Base-by-base conservation (phyloP, 2,113 vertebrate species). In the Lathamus discolor region DNA sequence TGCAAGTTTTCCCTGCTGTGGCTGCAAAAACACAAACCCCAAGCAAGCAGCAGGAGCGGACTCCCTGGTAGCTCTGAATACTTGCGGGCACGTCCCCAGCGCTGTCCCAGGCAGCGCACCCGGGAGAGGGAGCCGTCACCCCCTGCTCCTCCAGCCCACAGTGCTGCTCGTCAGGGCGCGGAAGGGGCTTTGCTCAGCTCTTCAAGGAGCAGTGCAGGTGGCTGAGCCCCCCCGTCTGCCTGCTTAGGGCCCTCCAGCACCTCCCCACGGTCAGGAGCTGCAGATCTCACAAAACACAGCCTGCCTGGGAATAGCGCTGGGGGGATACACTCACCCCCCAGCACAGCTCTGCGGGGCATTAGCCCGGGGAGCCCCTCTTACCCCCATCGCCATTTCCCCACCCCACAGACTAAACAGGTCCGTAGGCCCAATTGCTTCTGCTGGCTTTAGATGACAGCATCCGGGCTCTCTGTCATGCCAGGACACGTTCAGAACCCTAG, bases 111-210 rank as follows among this genome's bases (percentile, higher is more conserved):
- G 57, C 41, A 35, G 51, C 7, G 20, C 44, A 37, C 1, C 0
- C 22, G 37, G 44, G 69, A 29, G 24, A 44, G 35, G 37, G 31
- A 52, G 19, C 39, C 19, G 24, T n/a, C 46, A 9, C 37, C 31
- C 33, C 1, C 0, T 9, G 17, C 37, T n/a, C 8, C 20, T 49
- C 31, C 55, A 41, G 41, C 52, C 46, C 48, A 13, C 48, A 6
- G 2, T 6, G 17, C 69, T 4, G 4, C 44, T 61, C 16, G 2
- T 46, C 1, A 0, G 61, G 37, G 37, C 4, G 1, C 31, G 31
- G 31, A 33, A 19, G 7, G 49, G 41, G 7, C 11, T 8, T 20
- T 9, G 11, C 41, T 67, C 44, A 28, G 51, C 52, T n/a, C n/a
- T 33, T 25, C 1, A 2, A 43, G 37, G 29, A 67, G 29, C 13